Conservation (phyloP, 2,888 invertebrate species). For the Melangyna quadrimaculata region DNA sequence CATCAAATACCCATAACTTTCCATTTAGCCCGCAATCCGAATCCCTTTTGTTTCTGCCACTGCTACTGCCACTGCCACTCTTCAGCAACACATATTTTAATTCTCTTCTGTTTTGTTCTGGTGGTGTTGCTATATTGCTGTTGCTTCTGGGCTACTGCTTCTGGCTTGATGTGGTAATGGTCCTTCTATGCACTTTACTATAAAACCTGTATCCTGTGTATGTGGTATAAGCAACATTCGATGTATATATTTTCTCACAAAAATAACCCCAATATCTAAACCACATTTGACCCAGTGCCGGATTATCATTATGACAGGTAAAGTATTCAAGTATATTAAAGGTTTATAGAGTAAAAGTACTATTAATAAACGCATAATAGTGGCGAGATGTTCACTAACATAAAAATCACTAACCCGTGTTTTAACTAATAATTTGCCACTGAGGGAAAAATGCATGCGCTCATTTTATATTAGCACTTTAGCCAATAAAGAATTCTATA, state of each 20-base stretch:
- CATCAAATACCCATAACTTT: slow-evolving; percentile 70
- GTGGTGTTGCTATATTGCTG: background rate
- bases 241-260: slow-evolving; percentile 14
- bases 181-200: slow-evolving; percentile 44
- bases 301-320: background rate
- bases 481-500: too few species aligned
- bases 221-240: slow-evolving; percentile 51
- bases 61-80: slow-evolving; percentile 1
- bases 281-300: background rate
- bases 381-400: too few species aligned
- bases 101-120: background rate
- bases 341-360: too few species aligned
- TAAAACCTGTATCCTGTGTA: slow-evolving; percentile 47
- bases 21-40: slow-evolving; percentile 60
- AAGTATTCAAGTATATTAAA: too few species aligned
- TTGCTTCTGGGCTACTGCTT: slow-evolving; percentile 5
- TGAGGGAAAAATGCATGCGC: too few species aligned
- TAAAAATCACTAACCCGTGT: too few species aligned
- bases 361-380: too few species aligned
- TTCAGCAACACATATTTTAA: background rate
- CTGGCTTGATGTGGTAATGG: background rate
- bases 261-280: slow-evolving; percentile 7
- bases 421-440: too few species aligned
- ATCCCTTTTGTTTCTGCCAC: slow-evolving; percentile 44
- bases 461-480: too few species aligned